These are phyloP conservation scores for Andrena hattorfiana DNA, from an alignment of 2,888 invertebrate genomes.

Conservation along the genomic window DNA sequence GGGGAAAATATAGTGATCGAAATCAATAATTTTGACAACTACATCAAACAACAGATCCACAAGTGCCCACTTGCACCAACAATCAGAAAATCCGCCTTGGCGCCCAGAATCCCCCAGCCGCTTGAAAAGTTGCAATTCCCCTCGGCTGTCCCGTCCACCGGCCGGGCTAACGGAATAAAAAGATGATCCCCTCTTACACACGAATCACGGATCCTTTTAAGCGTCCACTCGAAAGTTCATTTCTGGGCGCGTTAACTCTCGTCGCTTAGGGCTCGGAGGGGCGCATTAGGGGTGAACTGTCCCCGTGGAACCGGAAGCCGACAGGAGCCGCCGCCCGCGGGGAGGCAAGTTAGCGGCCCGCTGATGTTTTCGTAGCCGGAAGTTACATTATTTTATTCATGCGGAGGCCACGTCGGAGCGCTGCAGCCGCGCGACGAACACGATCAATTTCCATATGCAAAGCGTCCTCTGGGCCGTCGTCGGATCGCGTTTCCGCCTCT, in stretches of 20 bases:
- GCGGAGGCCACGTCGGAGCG: conserved; percentile 66
- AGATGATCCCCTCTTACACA: neutral
- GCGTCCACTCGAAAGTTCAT: conserved; percentile 42
- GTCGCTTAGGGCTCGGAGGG: conserved; percentile 21
- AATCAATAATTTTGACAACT: too few relatives aligned
- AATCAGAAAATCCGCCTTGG: neutral
- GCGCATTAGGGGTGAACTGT: conserved; percentile 37
- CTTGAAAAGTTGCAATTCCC: neutral
- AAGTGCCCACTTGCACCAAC: too few relatives aligned
- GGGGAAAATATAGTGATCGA: too few relatives aligned
- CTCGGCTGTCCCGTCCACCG: too few relatives aligned
- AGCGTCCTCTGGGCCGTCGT: conserved; percentile 58
- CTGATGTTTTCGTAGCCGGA: conserved; percentile 64
- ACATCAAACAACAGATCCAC: too few relatives aligned
- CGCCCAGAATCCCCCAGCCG: neutral
- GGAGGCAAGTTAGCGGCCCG: conserved; percentile 33
- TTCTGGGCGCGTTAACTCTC: conserved; percentile 49
- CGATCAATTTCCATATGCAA: conserved; percentile 80
- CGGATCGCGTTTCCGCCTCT: conserved; percentile 53
- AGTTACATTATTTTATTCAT: conserved; percentile 80
- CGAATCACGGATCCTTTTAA: conserved; percentile 53
- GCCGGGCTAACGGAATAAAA: conserved; percentile 7
- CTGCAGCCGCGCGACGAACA: conserved; percentile 53
- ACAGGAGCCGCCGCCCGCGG: neutral
- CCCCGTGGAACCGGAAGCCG: conserved; percentile 22